Base-by-base conservation (phyloP, 2,888 invertebrate genomes). In the Arenicola marina region DNA sequence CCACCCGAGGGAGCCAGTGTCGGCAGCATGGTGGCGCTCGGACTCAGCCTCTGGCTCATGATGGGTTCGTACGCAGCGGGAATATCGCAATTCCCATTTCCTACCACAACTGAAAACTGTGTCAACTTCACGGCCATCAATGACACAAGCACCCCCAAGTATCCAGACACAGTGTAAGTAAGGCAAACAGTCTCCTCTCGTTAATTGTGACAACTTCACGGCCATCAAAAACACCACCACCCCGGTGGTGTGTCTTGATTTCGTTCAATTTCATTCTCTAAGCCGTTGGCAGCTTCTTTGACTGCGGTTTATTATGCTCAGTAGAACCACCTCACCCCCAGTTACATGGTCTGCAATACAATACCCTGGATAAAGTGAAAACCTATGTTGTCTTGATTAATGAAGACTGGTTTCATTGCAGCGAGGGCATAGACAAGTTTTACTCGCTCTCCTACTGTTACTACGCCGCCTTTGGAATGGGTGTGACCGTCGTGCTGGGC, bases 41-140 rank as follows among this genome's bases (percentile, higher is more conserved):
- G 44, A 15, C 34, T 63, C 21, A 54, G 60, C 4, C 48, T 68
- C 51, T 68, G 68, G 68, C 56, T 68, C 34, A 53, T 32, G 4
- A 31, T 62, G 18, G 68, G 68, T 15, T 56, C 63, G 43, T 68
- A 59, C 59, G 33, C 4, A 26, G 15, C 7, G 4, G 59, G 11
- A 3, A 11, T 33, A 15, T 44, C 7, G 28, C 15, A 15, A 4
- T 4, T 28, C 4, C 45, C 28, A 18, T 46, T 59, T 31, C 15
- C 15, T 18, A 33, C 33, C 31, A 32, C 4, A 15, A 51, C 38
- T 4, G 4, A 32, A 7, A 59, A 29, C 32, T 59, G 59, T 32
- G 4, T n/a, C 7, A 26, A 57, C 46, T 45, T 21, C 45, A 54
- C 38, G 11, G 48, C 11, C 11, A 38, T 38, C 38, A 11, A 38